Conservation (phyloP, 1,140 invertebrate genomes). For the Brachionus rubens region DNA sequence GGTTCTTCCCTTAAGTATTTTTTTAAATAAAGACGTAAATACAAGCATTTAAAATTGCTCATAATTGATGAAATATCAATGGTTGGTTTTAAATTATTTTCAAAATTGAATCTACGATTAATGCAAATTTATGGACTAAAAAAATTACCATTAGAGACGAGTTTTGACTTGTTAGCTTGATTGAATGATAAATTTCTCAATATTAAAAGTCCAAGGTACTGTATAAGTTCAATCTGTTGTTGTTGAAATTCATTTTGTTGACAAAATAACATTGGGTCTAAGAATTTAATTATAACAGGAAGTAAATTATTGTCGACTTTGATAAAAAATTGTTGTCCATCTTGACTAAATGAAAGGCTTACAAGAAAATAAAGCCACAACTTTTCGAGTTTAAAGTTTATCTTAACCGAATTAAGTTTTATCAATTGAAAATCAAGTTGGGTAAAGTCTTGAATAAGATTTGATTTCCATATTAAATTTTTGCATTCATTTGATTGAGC, state of each 20-base stretch:
- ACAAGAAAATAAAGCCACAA: constrained; percentile 55
- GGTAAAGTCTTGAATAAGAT: constrained; percentile 33
- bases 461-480: constrained; percentile 29
- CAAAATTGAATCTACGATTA: background rate
- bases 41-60: too few species aligned
- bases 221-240: constrained; percentile 48
- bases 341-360: constrained; percentile 56
- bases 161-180: constrained; percentile 56
- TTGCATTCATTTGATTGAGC: constrained; percentile 34
- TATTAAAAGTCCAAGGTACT: constrained; percentile 52
- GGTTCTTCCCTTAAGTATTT: too few species aligned
- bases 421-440: constrained; percentile 28
- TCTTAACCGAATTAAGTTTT: constrained; percentile 12
- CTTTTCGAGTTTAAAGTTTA: constrained; percentile 50
- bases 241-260: constrained; percentile 31
- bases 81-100: too few species aligned
- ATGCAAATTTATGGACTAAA: background rate
- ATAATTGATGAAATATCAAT: too few species aligned
- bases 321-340: constrained; percentile 58
- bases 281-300: constrained; percentile 16
- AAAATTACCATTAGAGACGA: constrained; percentile 55
- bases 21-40: too few species aligned
- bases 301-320: constrained; percentile 53
- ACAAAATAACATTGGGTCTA: background rate
- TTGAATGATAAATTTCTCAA: constrained; percentile 58